phyloP scores from a whole-genome alignment of 2,113 vertebrate genomes.

The Siphamia tubifer region DNA sequence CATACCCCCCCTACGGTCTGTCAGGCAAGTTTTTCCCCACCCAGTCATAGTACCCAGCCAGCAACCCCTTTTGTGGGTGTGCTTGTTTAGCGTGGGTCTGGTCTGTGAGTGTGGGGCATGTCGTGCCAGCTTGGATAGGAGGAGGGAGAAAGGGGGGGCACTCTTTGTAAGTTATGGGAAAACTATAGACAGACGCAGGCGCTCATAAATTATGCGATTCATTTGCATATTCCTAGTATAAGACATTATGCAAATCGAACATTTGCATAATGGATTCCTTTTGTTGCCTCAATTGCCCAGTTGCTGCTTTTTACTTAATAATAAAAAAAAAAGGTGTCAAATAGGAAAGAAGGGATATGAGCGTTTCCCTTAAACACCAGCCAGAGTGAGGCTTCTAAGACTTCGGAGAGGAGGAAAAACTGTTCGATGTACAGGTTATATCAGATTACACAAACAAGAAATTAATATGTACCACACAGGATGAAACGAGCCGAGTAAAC shows the following conservation, averaged over 20 bases:
- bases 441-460: slow-evolving; percentile 18
- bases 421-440: slow-evolving; percentile 5
- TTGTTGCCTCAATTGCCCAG: slow-evolving; percentile 89
- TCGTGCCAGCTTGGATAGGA: slow-evolving; percentile 72
- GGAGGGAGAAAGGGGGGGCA: slow-evolving; percentile 37
- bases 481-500: no score
- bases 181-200: slow-evolving; percentile 88
- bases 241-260: slow-evolving; percentile 95
- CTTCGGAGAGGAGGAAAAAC: background rate
- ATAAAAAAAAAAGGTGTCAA: slow-evolving; percentile 72
- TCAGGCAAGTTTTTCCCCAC: slow-evolving; percentile 72
- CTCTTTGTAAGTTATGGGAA: slow-evolving; percentile 94
- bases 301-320: slow-evolving; percentile 84
- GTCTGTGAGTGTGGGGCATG: slow-evolving; percentile 56
- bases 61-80: slow-evolving; percentile 66
- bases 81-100: slow-evolving; percentile 67
- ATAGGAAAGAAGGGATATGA: slow-evolving; percentile 68
- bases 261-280: slow-evolving; percentile 98
- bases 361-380: slow-evolving; percentile 38
- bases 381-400: background rate
- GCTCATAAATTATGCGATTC: slow-evolving; percentile 95
- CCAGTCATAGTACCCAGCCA: slow-evolving; percentile 64
- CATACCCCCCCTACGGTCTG: slow-evolving; percentile 62
- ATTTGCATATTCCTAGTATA: slow-evolving; percentile 97
- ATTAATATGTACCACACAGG: background rate